These are phyloP conservation scores for Agonum fuliginosum DNA, from an alignment of 2,888 invertebrate genomes.

Conservation along the genomic window DNA sequence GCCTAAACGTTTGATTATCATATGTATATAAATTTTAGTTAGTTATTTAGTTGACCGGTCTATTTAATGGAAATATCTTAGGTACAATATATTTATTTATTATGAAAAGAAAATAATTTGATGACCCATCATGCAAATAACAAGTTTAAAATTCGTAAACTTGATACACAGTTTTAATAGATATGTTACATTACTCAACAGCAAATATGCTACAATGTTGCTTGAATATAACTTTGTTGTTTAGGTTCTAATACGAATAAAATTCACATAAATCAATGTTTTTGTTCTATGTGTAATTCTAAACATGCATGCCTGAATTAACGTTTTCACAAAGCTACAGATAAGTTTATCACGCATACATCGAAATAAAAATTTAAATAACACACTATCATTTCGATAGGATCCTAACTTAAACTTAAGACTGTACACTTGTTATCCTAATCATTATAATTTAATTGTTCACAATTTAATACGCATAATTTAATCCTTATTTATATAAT, in stretches of 20 bases:
- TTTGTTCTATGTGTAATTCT: conserved; percentile 40
- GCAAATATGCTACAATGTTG: conserved; percentile 49
- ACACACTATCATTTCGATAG: background rate
- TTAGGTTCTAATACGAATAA: conserved; percentile 51
- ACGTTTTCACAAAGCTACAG: conserved; percentile 37
- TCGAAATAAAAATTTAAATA: conserved; percentile 27
- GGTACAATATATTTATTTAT: conserved; percentile 1
- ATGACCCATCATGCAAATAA: conserved; percentile 42
- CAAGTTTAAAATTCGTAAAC: conserved; percentile 47
- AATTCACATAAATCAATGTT: conserved; percentile 45
- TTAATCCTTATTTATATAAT: no score
- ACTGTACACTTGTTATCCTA: no score
- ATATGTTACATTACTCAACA: conserved; percentile 48
- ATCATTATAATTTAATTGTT: no score
- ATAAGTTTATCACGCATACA: conserved; percentile 17
- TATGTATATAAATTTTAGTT: no score
- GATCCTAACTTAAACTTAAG: no score
- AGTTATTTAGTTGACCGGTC: no score
- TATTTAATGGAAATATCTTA: no score
- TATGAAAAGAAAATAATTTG: conserved; percentile 23
- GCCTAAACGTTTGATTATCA: no score
- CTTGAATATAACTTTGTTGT: conserved; percentile 37
- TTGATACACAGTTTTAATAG: conserved; percentile 49
- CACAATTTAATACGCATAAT: no score
- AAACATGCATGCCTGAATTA: conserved; percentile 29